These are phyloP conservation scores for Pammene aurita DNA, from an alignment of 2,888 invertebrate species.

Conservation along the genomic window DNA sequence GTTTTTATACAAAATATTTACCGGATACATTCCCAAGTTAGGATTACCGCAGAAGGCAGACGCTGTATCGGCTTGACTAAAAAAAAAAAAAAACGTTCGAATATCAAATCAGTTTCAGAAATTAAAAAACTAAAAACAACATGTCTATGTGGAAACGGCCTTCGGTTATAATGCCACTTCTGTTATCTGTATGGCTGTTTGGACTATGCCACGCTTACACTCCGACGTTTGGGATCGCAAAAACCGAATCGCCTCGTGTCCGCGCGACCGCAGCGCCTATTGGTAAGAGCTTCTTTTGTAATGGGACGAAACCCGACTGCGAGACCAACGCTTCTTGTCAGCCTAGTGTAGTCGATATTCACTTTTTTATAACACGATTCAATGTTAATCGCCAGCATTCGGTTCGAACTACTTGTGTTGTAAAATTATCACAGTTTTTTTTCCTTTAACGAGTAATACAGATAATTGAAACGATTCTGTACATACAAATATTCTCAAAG, in stretches of 20 bases:
- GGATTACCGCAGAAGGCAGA: too few species aligned
- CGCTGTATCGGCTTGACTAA: slow-evolving; percentile 19
- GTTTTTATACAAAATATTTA: too few species aligned
- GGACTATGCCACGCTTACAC: slow-evolving; percentile 55
- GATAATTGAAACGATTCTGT: slow-evolving; percentile 2
- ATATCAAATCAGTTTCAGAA: slow-evolving; percentile 43
- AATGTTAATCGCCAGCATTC: background rate
- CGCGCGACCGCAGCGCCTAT: slow-evolving; percentile 51
- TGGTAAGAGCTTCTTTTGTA: slow-evolving; percentile 55
- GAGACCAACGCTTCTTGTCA: slow-evolving; percentile 3
- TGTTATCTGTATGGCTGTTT: slow-evolving; percentile 45
- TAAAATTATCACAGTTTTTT: background rate
- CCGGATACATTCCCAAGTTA: too few species aligned
- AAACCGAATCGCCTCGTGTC: slow-evolving; percentile 52
- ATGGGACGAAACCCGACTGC: slow-evolving; percentile 37
- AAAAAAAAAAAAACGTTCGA: background rate
- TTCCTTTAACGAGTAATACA: too few species aligned
- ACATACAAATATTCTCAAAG: slow-evolving; percentile 1
- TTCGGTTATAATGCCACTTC: slow-evolving; percentile 45
- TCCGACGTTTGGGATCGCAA: slow-evolving; percentile 57
- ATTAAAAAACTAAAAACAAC: slow-evolving; percentile 31
- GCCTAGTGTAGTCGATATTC: slow-evolving; percentile 3
- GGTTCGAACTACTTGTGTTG: background rate
- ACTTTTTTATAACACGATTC: slow-evolving; percentile 7
- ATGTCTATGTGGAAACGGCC: slow-evolving; percentile 44